Conservation (phyloP, 2,888 invertebrate genomes). For the Mythimna vitellina region DNA sequence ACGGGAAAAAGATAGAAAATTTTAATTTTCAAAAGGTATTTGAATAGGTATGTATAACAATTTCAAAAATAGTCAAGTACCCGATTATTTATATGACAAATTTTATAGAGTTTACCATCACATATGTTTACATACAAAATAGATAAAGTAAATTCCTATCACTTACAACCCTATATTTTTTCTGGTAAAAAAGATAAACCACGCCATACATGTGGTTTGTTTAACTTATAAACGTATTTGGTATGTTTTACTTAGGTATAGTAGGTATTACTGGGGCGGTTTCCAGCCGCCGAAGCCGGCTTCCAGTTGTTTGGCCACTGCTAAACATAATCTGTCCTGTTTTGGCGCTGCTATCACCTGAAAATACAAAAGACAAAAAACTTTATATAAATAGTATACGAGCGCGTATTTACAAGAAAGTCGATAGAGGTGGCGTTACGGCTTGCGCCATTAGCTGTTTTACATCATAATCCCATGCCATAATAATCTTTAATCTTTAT, state of each 20-base stretch:
- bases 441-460: too few species aligned
- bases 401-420: too few species aligned
- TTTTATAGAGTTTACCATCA: conserved; percentile 64
- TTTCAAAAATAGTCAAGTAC: conserved; percentile 61
- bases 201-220: conserved; percentile 78
- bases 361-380: conserved; percentile 25
- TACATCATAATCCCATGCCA: too few species aligned
- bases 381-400: too few species aligned
- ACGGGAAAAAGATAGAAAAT: conserved; percentile 35
- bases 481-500: too few species aligned
- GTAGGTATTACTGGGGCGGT: conserved; percentile 81
- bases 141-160: conserved; percentile 57
- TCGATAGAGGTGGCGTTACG: too few species aligned
- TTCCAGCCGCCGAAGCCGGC: conserved; percentile 95
- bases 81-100: conserved; percentile 53
- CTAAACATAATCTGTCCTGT: conserved; percentile 95
- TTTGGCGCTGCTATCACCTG: conserved; percentile 93
- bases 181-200: conserved; percentile 71
- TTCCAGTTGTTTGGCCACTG: conserved; percentile 95
- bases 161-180: conserved; percentile 51
- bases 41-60: conserved; percentile 30
- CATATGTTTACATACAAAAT: conserved; percentile 66
- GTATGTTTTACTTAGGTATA: conserved; percentile 45
- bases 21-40: conserved; percentile 18
- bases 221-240: conserved; percentile 59